phyloP scores from a whole-genome alignment of 2,113 vertebrate genomes.

The Tyrannus savana region DNA sequence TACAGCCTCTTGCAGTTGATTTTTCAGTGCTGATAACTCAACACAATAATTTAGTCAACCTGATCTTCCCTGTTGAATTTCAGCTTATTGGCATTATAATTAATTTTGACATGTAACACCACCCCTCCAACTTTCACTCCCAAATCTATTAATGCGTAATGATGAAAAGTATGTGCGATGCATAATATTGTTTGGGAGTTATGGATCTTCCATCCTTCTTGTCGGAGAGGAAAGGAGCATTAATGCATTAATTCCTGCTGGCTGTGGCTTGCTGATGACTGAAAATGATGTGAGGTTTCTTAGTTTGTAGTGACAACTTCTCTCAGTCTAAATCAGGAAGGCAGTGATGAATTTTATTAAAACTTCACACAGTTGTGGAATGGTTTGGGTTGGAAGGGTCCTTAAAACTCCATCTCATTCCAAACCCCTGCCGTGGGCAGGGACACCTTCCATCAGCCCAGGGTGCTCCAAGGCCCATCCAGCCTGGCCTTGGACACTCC shows the following conservation, averaged over 20 bases:
- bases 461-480: rapidly evolving
- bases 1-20: constrained; percentile 23
- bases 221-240: background rate
- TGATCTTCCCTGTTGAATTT: constrained; percentile 61
- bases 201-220: background rate
- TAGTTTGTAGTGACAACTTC: background rate
- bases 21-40: constrained; percentile 45
- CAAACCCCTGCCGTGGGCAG: background rate
- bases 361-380: background rate
- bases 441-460: background rate
- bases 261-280: background rate
- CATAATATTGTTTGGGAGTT: constrained; percentile 46
- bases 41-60: constrained; percentile 58
- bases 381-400: background rate
- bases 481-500: background rate
- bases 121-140: constrained; percentile 65
- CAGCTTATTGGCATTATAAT: constrained; percentile 66
- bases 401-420: background rate
- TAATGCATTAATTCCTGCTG: background rate
- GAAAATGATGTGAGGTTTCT: background rate
- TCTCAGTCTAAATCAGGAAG: background rate
- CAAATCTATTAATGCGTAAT: constrained; percentile 52
- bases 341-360: background rate
- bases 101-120: constrained; percentile 66
- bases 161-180: constrained; percentile 45